These are phyloP conservation scores for Phalloptychus januarius DNA, from an alignment of 2,797 vertebrate species.

Conservation along the genomic window DNA sequence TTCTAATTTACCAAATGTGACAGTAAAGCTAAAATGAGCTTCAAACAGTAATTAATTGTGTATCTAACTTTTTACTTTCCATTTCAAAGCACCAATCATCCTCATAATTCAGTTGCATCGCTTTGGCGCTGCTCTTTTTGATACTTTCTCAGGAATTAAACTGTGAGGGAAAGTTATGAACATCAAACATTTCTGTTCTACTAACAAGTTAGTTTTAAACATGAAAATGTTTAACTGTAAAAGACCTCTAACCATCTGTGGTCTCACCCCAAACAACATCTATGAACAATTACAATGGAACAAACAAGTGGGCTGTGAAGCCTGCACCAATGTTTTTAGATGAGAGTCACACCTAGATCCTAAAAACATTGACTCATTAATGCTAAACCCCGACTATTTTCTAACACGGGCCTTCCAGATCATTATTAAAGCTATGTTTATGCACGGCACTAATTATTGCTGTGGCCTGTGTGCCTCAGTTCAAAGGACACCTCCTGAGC, in stretches of 20 bases:
- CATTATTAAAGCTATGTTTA: not conserved
- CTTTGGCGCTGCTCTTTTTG: not conserved
- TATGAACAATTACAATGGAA: not conserved
- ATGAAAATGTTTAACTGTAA: not conserved
- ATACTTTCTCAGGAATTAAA: not conserved
- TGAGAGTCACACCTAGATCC: not conserved
- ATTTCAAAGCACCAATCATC: not conserved
- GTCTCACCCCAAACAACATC: not conserved
- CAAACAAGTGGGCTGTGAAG: not conserved
- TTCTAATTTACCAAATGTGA: too few relatives aligned
- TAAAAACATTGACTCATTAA: not conserved
- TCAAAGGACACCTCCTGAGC: slow-evolving; percentile 6
- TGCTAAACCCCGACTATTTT: not conserved
- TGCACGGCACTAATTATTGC: not conserved
- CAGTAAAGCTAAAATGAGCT: not conserved
- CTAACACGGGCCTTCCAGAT: not conserved
- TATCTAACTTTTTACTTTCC: not conserved
- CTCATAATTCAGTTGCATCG: not conserved
- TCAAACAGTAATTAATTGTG: not conserved
- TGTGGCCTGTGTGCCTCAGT: not conserved
- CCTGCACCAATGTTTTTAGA: not conserved
- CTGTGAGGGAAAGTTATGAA: not conserved
- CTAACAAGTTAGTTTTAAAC: not conserved
- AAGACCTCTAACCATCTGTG: not conserved
- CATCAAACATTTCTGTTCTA: not conserved